Evolutionary conservation across 2,888 invertebrate species (phyloP), one percentile per base, ranked within the genome.

Genomic region (Lithophane socia): DNA sequence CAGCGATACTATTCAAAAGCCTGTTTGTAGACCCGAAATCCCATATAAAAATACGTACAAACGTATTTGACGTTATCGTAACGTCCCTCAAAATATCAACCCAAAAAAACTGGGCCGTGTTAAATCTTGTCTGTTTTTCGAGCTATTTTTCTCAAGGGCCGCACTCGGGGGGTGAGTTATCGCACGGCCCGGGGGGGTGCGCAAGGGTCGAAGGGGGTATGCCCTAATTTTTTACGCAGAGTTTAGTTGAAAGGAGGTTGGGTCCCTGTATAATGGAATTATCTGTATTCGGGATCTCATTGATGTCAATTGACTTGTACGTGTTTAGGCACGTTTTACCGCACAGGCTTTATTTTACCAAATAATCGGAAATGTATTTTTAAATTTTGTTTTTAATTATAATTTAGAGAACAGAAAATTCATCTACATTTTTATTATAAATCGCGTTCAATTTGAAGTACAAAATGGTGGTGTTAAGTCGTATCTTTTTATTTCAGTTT

Each of bases 111-210:
- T 92, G 93, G 93, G 91, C 83, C 92, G 92, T 91, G 91, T 94
- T 95, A 94, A 95, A 94, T 95, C 95, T 96, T 95, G 90, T 92
- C 94, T 93, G 94, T 95, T 95, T 95, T 95, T 92, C 94, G 94
- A 94, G 95, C 95, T 94, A 96, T 96, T 96, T 96, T 96, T 96
- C 96, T 96, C 96, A 96, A 96, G 95, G 96, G 96, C 92, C 93
- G 86, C 74, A 83, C 84, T 82, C 80, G 74, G 87, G 84, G 87
- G 90, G 86, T 86, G 86, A 89, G 88, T 88, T 88, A 88, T 87
- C 87, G 85, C 87, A 64, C 79, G 69, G 73, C 42, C 70, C 82
- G 63, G 61, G 70, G 67, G 77, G 73, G 56, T 44, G 74, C 71
- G 70, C 44, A 79, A 80, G 87, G 83, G 83, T 80, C 75, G 64